Evolutionary conservation across 2,888 invertebrate genomes (phyloP).

Genomic region (Mimas tiliae): DNA sequence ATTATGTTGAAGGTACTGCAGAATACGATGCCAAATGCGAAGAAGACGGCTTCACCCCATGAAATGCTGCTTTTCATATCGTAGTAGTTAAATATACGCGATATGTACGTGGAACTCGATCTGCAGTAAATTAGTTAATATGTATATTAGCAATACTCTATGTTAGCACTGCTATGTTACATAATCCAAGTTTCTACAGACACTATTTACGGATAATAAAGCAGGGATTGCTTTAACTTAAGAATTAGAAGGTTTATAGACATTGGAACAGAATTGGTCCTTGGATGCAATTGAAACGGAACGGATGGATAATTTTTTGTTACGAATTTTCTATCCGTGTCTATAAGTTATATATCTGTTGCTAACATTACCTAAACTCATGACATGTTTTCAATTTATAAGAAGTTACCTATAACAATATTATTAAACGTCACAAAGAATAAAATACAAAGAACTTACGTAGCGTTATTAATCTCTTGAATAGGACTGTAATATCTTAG

Average conservation of each 20-base stretch:
- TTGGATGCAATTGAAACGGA: no score
- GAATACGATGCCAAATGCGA: constrained; percentile 87
- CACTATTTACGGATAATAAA: no score
- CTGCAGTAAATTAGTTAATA: constrained; percentile 62
- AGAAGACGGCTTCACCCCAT: constrained; percentile 87
- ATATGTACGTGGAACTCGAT: constrained; percentile 77
- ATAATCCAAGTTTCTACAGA: no score
- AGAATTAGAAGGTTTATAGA: no score
- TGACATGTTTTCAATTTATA: no score
- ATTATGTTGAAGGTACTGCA: constrained; percentile 87
- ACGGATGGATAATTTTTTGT: no score
- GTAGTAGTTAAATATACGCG: constrained; percentile 86
- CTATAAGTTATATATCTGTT: no score
- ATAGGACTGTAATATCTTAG: constrained; percentile 83
- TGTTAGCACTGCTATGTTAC: not conserved
- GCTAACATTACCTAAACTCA: not conserved
- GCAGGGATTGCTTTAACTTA: no score
- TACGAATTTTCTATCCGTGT: no score
- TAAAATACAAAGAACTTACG: constrained; percentile 54
- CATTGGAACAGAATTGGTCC: no score
- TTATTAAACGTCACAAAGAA: not conserved
- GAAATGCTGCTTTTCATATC: constrained; percentile 75
- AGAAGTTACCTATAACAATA: no score
- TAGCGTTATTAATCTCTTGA: constrained; percentile 54
- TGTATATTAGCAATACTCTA: no score